Conservation (phyloP, 2,113 vertebrate genomes). For the Alosa alosa region DNA sequence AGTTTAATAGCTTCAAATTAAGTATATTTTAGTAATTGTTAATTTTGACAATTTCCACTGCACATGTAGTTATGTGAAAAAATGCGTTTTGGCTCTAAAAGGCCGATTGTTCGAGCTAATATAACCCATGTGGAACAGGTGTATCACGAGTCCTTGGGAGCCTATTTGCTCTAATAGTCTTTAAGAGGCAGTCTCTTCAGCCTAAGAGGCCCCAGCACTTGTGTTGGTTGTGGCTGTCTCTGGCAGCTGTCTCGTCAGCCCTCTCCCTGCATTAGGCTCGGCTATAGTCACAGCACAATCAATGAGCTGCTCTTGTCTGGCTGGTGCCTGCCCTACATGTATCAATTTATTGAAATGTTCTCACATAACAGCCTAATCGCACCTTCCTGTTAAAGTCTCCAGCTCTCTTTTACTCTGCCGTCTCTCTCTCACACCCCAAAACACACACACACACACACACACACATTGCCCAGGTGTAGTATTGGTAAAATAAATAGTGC, state of each 20-base stretch:
- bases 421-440: neutral
- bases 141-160: conserved; percentile 56
- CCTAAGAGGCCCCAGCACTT: conserved; percentile 30
- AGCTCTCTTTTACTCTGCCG: neutral
- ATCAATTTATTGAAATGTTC: conserved; percentile 53
- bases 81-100: neutral
- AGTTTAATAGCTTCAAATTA: neutral
- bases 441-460: neutral
- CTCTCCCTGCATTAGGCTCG: conserved; percentile 47
- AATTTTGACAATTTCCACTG: neutral
- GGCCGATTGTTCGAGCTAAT: conserved; percentile 50
- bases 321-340: conserved; percentile 52
- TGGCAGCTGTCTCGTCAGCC: conserved; percentile 55
- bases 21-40: neutral
- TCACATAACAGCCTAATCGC: conserved; percentile 47
- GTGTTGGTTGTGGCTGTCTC: conserved; percentile 38
- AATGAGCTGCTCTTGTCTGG: conserved; percentile 52
- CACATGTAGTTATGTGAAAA: neutral
- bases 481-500: neutral
- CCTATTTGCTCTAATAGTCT: conserved; percentile 55
- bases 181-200: conserved; percentile 52
- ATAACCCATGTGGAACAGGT: conserved; percentile 59
- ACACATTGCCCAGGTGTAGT: neutral
- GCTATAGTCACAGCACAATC: conserved; percentile 56
- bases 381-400: neutral